Percentiles rank a stretch among this genome's conserved stretches.
phyloP scores from a whole-genome alignment of 2,797 vertebrate genomes.

The Trichosurus vulpecula region DNA sequence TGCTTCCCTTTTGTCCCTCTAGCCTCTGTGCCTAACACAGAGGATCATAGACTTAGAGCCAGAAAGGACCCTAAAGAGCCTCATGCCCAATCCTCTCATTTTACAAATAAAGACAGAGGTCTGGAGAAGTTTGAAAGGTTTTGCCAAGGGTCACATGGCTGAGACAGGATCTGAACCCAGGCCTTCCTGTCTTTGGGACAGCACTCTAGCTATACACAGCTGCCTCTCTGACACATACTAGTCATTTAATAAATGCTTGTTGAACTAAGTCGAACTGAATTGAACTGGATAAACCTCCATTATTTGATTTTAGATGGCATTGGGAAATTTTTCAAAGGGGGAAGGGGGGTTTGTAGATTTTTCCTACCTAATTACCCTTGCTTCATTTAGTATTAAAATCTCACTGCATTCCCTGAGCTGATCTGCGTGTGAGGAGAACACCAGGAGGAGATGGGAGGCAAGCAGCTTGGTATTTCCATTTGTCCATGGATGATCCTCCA shows the following conservation, averaged over 20 bases:
- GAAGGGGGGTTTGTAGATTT: not conserved
- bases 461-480: not conserved
- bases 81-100: not conserved
- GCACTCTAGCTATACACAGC: not conserved
- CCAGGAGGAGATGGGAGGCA: not conserved
- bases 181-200: not conserved
- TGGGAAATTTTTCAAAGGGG: not conserved
- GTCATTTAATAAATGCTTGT: not conserved
- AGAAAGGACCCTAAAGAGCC: too few species aligned
- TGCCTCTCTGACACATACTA: not conserved
- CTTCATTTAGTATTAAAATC: conserved; percentile 3
- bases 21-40: not conserved
- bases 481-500: not conserved
- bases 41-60: not conserved
- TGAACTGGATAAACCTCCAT: not conserved
- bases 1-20: not conserved
- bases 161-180: not conserved
- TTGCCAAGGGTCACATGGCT: not conserved
- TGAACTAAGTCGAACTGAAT: not conserved
- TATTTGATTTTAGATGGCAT: not conserved
- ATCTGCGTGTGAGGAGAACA: not conserved
- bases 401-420: not conserved
- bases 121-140: not conserved
- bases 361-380: conserved; percentile 23
- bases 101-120: not conserved